Evolutionary conservation across 2,888 invertebrate genomes (phyloP).

Genomic region (Cyclophora punctaria): DNA sequence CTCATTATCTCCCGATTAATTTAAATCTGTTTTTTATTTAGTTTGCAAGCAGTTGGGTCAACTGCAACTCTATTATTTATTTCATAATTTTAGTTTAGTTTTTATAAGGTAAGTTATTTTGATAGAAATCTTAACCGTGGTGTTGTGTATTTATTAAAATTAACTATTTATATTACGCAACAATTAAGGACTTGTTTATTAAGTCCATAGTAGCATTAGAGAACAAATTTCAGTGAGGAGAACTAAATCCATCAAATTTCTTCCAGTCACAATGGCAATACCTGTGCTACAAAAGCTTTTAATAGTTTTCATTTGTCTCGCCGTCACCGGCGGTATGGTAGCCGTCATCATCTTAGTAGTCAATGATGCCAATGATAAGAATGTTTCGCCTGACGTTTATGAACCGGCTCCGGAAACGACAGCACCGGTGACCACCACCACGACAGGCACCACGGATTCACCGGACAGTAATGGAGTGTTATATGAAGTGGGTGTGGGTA

Average conservation of each 20-base stretch:
- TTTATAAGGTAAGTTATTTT: no score
- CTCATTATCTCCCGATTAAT: no score
- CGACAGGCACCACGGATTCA: not conserved
- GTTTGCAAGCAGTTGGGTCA: no score
- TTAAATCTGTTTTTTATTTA: no score
- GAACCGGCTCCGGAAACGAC: not conserved
- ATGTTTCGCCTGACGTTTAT: not conserved
- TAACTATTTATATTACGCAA: no score
- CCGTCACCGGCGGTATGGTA: constrained; percentile 44
- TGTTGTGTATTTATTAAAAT: no score
- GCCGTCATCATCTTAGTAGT: constrained; percentile 40
- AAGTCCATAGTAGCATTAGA: no score
- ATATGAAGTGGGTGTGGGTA: constrained; percentile 84
- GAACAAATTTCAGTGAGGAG: no score
- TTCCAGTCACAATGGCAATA: constrained; percentile 42
- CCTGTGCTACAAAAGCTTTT: constrained; percentile 46
- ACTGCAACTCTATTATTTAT: no score
- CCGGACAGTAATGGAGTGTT: constrained; percentile 5
- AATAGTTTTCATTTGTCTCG: constrained; percentile 33
- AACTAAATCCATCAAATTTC: not conserved
- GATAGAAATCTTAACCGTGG: no score
- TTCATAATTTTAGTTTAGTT: no score
- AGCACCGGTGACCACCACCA: not conserved
- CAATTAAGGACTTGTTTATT: no score
- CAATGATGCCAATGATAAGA: constrained; percentile 17